These are phyloP conservation scores for Paracentrotus lividus DNA, from an alignment of 53 echinoderm and acorn worm species.

Conservation along the genomic window DNA sequence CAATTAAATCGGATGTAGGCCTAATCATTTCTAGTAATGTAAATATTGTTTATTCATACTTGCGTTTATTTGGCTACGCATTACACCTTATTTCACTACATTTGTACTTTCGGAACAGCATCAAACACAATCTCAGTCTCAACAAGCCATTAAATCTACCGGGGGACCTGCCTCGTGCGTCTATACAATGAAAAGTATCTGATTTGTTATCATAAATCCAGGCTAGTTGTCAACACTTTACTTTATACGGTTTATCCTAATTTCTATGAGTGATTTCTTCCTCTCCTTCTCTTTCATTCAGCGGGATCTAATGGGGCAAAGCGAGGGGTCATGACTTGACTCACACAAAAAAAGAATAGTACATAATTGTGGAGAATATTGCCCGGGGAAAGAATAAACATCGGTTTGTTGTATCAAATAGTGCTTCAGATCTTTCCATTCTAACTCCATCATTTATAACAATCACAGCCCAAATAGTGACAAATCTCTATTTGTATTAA, in stretches of 20 bases:
- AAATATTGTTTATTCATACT: constrained; percentile 17
- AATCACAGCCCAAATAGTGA: constrained; percentile 40
- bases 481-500: constrained; percentile 56
- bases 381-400: constrained; percentile 46
- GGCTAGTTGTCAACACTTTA: constrained; percentile 43
- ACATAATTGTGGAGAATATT: constrained; percentile 38
- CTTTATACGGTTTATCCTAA: neutral
- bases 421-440: constrained; percentile 13
- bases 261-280: constrained; percentile 15
- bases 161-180: neutral
- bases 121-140: neutral
- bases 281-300: constrained; percentile 5
- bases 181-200: neutral
- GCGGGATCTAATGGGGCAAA: constrained; percentile 33
- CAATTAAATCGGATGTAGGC: constrained; percentile 13
- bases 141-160: neutral
- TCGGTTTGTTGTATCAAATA: constrained; percentile 27
- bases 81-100: neutral
- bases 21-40: no score
- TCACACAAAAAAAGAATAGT: constrained; percentile 24
- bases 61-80: neutral
- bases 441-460: constrained; percentile 49
- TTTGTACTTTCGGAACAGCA: neutral
- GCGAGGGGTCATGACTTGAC: constrained; percentile 45
- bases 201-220: constrained; percentile 38